Evolutionary conservation across 2,113 vertebrate genomes (phyloP), one percentile per base, ranked within the genome.

Genomic region (Pelodiscus sinensis): DNA sequence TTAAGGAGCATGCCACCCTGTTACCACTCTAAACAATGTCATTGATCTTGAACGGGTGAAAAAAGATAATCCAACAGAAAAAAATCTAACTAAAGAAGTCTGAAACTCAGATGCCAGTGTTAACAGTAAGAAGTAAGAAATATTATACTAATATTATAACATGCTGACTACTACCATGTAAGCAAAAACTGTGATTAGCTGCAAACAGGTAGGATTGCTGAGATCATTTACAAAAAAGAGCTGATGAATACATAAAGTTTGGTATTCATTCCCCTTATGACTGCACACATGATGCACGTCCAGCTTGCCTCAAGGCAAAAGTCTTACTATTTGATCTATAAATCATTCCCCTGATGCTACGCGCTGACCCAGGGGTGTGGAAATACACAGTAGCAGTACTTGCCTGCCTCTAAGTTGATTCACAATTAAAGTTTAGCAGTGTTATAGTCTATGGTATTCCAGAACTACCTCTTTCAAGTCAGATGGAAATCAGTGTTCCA

Each of bases 131-230:
- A 56, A 78, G 92, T 89, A 18, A 52, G 51, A 92, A 91, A 81
- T 80, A 58, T 29, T 90, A 44, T 29, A 87, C 91, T 88, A 51
- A 56, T 86, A 92, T 84, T 52, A 68, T 27, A 90, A 93, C 73
- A 38, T 88, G 65, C 60, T 94, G 79, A 81, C 58, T 93, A 79
- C 75, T 87, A 22, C 68, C 81, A 58, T 68, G 35, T 56, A 78
- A 92, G 19, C 0, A 0, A 62, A 89, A 89, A 16, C 68, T 52
- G 56, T 78, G 81, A 89, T 90, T 35, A 95, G 81, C 38, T 90
- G 82, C 51, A 56, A 82, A 90, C 81, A 92, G 81, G 90, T 78
- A 90, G 75, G 56, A 38, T 84, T 91, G 79, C 94, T 84, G 81
- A 84, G 50, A 38, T 92, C 79, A 86, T 7, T 79, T 88, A 27